Evolutionary conservation across 2,888 invertebrate genomes (phyloP).

Genomic region (Crematogaster levior): DNA sequence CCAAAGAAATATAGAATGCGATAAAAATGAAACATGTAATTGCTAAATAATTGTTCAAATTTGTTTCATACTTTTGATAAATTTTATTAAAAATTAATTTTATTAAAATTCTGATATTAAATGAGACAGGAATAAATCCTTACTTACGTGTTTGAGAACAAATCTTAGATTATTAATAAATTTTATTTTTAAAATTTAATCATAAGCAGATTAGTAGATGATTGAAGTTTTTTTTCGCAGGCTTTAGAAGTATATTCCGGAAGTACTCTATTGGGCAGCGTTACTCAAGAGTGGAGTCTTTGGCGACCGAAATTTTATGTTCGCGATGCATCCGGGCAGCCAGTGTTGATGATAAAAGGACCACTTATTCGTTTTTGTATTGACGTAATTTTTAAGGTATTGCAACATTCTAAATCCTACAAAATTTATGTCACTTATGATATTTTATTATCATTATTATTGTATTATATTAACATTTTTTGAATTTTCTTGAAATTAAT

Average conservation of each 20-base stretch:
- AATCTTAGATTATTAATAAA: conserved; percentile 5
- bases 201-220: background rate
- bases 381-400: conserved; percentile 90
- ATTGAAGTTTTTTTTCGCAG: conserved; percentile 83
- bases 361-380: conserved; percentile 91
- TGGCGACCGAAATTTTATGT: conserved; percentile 91
- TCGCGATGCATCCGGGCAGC: conserved; percentile 91
- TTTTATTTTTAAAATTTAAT: background rate
- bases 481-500: background rate
- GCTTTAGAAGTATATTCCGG: conserved; percentile 91
- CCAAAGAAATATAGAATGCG: background rate
- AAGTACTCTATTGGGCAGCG: conserved; percentile 89
- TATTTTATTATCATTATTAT: background rate
- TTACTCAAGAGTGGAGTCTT: conserved; percentile 92
- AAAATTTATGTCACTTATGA: background rate
- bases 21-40: background rate
- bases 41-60: background rate
- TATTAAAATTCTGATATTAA: no score
- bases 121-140: background rate
- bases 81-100: no score
- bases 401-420: background rate
- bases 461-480: background rate
- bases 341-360: conserved; percentile 92
- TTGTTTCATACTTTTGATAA: no score
- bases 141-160: background rate